A percentile compares a stretch with the other conserved stretches of the same genome.
Evolutionary conservation across 2,797 vertebrate species (phyloP).

Genomic region (Acrossocheilus fasciatus): DNA sequence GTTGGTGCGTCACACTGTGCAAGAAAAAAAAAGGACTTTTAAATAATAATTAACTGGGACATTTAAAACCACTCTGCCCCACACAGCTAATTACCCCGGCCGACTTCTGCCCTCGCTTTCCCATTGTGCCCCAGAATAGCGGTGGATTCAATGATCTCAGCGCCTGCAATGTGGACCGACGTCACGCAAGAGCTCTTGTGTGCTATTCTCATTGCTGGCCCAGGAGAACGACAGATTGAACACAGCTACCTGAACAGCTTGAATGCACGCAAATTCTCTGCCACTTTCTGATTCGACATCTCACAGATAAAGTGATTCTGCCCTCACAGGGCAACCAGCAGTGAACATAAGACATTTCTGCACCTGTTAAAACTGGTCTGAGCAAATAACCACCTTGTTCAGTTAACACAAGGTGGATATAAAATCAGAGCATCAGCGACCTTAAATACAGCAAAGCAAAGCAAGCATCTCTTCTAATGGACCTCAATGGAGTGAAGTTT

Average conservation of each 20-base stretch:
- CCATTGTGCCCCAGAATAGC: constrained; percentile 60
- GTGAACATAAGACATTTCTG: constrained; percentile 19
- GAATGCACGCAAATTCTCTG: constrained; percentile 67
- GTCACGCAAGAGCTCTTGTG: constrained; percentile 56
- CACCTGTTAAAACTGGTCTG: constrained; percentile 58
- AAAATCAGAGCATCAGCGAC: constrained; percentile 13
- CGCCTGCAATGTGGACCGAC: constrained; percentile 51
- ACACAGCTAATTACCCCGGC: constrained; percentile 81
- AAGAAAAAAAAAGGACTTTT: constrained; percentile 70
- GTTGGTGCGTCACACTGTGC: constrained; percentile 49
- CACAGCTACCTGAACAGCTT: constrained; percentile 42
- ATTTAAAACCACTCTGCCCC: constrained; percentile 78
- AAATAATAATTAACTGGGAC: constrained; percentile 82
- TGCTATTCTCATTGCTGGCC: constrained; percentile 58
- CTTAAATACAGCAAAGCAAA: background rate
- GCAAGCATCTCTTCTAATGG: background rate
- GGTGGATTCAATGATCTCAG: constrained; percentile 65
- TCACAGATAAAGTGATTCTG: constrained; percentile 23
- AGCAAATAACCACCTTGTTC: constrained; percentile 47
- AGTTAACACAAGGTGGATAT: background rate
- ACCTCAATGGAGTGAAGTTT: constrained; percentile 11
- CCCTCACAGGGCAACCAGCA: background rate
- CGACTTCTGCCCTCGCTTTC: constrained; percentile 77
- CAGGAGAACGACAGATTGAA: constrained; percentile 41
- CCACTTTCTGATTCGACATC: constrained; percentile 49